Conservation (phyloP, 2,797 vertebrate genomes). For the Iguana delicatissima region DNA sequence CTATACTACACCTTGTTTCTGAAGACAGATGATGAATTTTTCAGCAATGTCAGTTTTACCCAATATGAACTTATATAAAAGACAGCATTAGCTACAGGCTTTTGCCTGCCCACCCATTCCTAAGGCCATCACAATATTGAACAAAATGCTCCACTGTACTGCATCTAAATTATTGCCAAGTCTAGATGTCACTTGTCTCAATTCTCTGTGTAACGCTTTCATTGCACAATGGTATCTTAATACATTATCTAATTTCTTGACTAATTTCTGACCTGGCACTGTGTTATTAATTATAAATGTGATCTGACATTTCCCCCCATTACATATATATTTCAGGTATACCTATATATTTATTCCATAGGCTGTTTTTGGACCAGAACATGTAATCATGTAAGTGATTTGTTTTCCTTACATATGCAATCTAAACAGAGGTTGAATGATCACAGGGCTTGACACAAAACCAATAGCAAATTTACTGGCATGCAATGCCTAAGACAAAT, state of each 20-base stretch:
- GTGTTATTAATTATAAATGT: conserved; percentile 67
- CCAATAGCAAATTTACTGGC: conserved; percentile 18
- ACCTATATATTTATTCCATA: conserved; percentile 45
- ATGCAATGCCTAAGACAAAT: conserved; percentile 33
- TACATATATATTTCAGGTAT: conserved; percentile 62
- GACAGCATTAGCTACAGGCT: neutral
- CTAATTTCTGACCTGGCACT: conserved; percentile 30
- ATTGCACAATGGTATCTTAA: conserved; percentile 32
- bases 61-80: neutral
- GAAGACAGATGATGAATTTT: conserved; percentile 3
- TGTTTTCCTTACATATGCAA: conserved; percentile 38
- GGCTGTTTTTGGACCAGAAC: conserved; percentile 25
- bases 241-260: conserved; percentile 36
- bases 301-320: conserved; percentile 55
- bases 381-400: conserved; percentile 61
- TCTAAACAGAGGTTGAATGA: conserved; percentile 21
- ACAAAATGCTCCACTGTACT: neutral
- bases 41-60: neutral
- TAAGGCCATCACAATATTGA: neutral
- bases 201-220: conserved; percentile 17
- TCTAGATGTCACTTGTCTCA: neutral
- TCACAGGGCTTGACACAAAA: neutral
- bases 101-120: neutral
- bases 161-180: neutral
- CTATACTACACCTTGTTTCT: neutral